Evolutionary conservation across 2,113 vertebrate species (phyloP), one percentile per base, ranked within the genome.

Genomic region (Sakesphorus luctuosus): DNA sequence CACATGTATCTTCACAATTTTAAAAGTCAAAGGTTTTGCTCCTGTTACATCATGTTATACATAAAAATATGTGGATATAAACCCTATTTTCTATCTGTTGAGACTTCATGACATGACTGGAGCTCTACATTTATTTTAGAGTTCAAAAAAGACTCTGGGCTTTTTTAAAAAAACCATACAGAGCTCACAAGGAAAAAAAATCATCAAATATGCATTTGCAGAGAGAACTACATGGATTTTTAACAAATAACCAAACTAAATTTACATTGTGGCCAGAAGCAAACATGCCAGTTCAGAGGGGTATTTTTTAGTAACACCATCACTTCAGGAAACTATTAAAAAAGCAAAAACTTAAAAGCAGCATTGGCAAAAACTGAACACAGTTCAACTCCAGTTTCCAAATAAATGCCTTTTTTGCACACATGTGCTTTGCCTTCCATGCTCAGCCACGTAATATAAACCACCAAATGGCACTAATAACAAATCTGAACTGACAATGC

Each of bases 231-330:
- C 20, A 29, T 38, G 43, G 52, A 86, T 63, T 91, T 94, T 74
- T 88, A 90, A 85, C 75, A 90, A 96, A 79, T 82, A 85, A 91
- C 56, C 49, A 82, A 93, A 50, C 24, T 21, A 90, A 83, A 91
- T 80, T 90, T 67, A 96, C 82, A 75, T 62, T 38, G 67, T 83
- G 89, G 72, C 63, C 72, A 85, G 88, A 88, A 93, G 65, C 38
- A 93, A 95, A 83, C 40, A 94, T 47, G 47, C 33, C 67, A 69
- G 36, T 71, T 91, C n/a, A 67, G 81, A 69, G 43, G 74, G 18
- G 11, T 79, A n/a, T 66, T 76, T 94, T 89, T 80, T 91, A 76
- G 71, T 31, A 87, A 95, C 67, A 55, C 46, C 63, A 61, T 81
- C 72, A 58, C 79, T 83, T 85, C 21, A 8, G 85, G 67, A 86